Base-by-base conservation (phyloP, 2,113 vertebrate species). In the Malaclemys terrapin region DNA sequence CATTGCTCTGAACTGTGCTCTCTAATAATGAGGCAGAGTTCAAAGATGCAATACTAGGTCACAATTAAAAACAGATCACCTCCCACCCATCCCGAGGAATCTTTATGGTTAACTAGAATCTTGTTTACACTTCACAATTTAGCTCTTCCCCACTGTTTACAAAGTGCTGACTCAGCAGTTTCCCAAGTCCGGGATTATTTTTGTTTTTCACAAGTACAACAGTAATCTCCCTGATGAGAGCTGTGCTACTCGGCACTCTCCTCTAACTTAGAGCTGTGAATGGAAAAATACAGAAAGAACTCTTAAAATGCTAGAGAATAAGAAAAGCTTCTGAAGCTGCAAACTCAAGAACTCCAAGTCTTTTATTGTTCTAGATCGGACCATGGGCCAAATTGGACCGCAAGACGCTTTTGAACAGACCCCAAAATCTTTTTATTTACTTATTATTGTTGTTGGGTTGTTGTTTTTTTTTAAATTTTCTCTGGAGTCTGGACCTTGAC, bases 171-270 rank as follows among this genome's bases (percentile, higher is more conserved):
- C 90, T 92, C 86, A 72, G 93, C 93, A 57, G 38, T 78, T 97
- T 76, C 79, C 89, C 5, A 0, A 24, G 47, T 80, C 82, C 2
- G 5, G 75, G 27, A 72, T 50, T 22, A 47, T 90, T 84, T 87
- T 85, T 87, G 87, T 75, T 94, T 96, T 93, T 82, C 87, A 84
- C 35, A 5, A 81, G 84, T 95, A 82, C 91, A 96, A 91, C 52
- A 93, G 88, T 88, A 91, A 88, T 95, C 6, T 5, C 47, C 38
- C 49, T 14, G 42, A 24, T 50, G 47, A 81, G 38, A n/a, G 13
- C 76, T 62, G 16, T 6, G 42, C 38, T 38, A 11, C 3, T 35
- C 4, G 27, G 24, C 3, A 25, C 31, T 42, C 62, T 54, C 75
- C 38, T 24, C 42, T 81, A 59, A 83, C 80, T 29, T 35, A 24